A percentile compares a stretch with the other conserved stretches of the same genome.
These are phyloP conservation scores for Pyrocoelia pectoralis DNA, from an alignment of 2,888 invertebrate genomes.

Conservation along the genomic window DNA sequence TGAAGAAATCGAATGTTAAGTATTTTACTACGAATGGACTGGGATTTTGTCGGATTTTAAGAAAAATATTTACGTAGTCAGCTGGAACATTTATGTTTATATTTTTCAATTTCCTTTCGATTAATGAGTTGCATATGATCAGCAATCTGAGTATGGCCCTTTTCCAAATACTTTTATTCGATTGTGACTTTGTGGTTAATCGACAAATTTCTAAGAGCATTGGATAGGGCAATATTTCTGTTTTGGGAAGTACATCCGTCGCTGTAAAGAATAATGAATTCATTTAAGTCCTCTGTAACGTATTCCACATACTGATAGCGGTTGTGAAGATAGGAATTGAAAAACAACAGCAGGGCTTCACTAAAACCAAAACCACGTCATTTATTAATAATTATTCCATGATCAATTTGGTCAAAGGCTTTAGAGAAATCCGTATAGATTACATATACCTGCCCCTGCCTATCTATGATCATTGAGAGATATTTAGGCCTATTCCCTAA, in stretches of 20 bases:
- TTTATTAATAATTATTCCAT: too few species aligned
- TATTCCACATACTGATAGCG: too few species aligned
- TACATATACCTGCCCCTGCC: too few species aligned
- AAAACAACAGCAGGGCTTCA: too few species aligned
- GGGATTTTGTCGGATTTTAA: slow-evolving; percentile 32
- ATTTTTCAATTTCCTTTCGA: slow-evolving; percentile 11
- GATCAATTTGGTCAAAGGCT: too few species aligned
- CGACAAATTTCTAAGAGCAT: slow-evolving; percentile 1
- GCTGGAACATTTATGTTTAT: slow-evolving; percentile 33
- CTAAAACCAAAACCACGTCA: too few species aligned
- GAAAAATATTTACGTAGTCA: slow-evolving; percentile 37
- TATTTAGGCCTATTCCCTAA: too few species aligned
- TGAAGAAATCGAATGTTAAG: slow-evolving; percentile 34
- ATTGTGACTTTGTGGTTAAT: slow-evolving; percentile 27
- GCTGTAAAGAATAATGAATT: not conserved
- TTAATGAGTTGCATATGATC: slow-evolving; percentile 35
- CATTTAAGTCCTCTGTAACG: slow-evolving; percentile 2
- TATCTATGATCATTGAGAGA: too few species aligned
- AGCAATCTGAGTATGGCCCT: slow-evolving; percentile 48
- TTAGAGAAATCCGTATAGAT: too few species aligned
- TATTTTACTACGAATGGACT: slow-evolving; percentile 38
- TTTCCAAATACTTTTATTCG: slow-evolving; percentile 45
- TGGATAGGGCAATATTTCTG: not conserved
- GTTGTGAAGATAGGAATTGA: too few species aligned
- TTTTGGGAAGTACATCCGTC: slow-evolving; percentile 3